These are phyloP conservation scores for Pristis pectinata DNA, from an alignment of 2,797 vertebrate genomes.

Conservation along the genomic window DNA sequence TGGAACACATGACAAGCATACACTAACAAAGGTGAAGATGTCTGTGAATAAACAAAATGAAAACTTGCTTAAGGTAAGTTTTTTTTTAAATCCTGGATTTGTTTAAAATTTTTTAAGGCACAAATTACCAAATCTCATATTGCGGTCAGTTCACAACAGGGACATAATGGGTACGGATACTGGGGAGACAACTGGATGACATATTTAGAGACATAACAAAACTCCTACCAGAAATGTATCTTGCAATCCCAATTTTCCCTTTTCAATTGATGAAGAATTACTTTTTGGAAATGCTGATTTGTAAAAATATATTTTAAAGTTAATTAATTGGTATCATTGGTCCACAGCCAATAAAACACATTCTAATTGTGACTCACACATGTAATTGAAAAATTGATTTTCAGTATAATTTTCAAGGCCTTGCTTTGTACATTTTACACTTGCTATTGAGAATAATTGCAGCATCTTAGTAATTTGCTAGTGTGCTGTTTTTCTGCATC, in stretches of 20 bases:
- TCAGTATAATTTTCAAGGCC: background rate
- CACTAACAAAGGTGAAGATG: background rate
- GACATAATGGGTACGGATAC: background rate
- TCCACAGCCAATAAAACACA: background rate
- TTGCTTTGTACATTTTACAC: background rate
- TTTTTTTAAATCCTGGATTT: background rate
- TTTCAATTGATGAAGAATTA: background rate
- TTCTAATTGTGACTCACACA: background rate
- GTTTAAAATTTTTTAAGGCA: background rate
- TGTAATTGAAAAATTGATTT: background rate
- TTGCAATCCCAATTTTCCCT: background rate
- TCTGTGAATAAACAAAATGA: background rate
- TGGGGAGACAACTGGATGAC: background rate
- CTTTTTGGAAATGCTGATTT: background rate
- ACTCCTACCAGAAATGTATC: background rate
- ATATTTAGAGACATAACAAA: background rate
- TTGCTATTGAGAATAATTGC: background rate
- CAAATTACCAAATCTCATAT: background rate
- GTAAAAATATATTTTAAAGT: background rate
- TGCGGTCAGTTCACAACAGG: background rate
- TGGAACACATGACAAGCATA: background rate
- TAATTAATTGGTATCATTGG: background rate
- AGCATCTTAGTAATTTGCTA: background rate
- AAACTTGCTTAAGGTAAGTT: background rate
- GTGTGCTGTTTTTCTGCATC: background rate